Base-by-base conservation (phyloP, 2,113 vertebrate genomes). In the Sula dactylatra region DNA sequence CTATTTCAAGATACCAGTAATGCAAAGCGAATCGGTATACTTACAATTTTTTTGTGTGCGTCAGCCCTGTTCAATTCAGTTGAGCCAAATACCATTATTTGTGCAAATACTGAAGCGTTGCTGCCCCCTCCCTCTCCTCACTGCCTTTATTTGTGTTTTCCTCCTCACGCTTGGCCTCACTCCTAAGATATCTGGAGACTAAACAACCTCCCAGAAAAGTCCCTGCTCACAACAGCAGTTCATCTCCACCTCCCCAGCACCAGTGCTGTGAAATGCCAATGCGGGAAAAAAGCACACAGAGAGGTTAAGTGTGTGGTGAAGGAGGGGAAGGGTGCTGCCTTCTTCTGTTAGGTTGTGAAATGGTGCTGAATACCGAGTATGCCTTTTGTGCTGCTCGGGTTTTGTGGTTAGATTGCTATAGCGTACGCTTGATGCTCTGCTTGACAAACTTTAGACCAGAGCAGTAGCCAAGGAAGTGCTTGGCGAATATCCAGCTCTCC, bases 191-290 rank as follows among this genome's bases (percentile, higher is more conserved):
- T 6, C 31, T 4, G 16, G 20, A 91, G 64, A 27, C 17, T 26
- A 5, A 22, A 2, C 5, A 11, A 54, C 26, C 25, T 67, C 59
- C 64, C 62, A 67, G 55, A 50, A n/a, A 76, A 44, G 56, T 32
- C 40, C 10, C 9, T 77, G 56, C 72, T 82, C 0, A 1, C 0
- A 1, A 2, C 0, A 1, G 54, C 40, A 14, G 12, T 49, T 88
- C 24, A 6, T 26, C 38, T 82, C 24, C 26, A 42, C 64, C 22
- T 70, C 15, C 31, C 11, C 34, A 11, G 77, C 25, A 54, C 16
- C 7, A 2, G 13, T 11, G 29, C 36, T 0, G 0, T n/a, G 50
- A 65, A 71, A 59, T 49, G 27, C 24, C 0, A 0, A 22, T 24
- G 31, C 15, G 16, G 56, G 44, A 34, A 29, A 12, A 74, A 36